Conservation (phyloP, 2,797 vertebrate genomes). For the Urosaurus nigricauda region DNA sequence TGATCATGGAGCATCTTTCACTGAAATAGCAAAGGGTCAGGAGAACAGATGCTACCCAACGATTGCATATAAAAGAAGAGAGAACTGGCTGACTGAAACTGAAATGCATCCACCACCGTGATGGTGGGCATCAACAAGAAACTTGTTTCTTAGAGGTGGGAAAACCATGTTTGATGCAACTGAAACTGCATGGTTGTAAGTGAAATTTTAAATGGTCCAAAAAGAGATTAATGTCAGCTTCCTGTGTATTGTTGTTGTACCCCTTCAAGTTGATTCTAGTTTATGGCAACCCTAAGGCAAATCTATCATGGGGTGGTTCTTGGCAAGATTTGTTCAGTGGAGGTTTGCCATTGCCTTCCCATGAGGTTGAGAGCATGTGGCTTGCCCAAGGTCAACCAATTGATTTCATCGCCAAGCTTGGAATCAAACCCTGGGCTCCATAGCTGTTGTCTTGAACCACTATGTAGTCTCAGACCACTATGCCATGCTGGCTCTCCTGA, state of each 20-base stretch:
- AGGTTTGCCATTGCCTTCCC: no score
- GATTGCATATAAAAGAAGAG: neutral
- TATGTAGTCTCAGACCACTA: no score
- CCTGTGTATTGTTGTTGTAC: no score
- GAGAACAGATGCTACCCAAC: neutral
- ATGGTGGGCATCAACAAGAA: conserved; percentile 33
- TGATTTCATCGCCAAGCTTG: no score
- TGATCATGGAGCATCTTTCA: conserved; percentile 43
- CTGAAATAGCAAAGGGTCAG: conserved; percentile 24
- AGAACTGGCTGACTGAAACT: conserved; percentile 29
- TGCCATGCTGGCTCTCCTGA: neutral
- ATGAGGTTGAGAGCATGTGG: no score
- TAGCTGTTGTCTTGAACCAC: no score
- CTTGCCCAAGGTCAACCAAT: no score
- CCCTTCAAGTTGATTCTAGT: no score
- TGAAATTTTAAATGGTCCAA: conserved; percentile 58
- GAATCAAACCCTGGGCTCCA: no score
- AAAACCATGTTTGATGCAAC: conserved; percentile 26
- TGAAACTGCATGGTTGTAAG: conserved; percentile 45
- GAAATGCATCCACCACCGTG: conserved; percentile 44
- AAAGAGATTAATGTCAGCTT: conserved; percentile 51
- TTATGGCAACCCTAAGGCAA: no score
- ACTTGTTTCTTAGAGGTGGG: neutral
- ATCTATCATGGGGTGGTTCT: no score
- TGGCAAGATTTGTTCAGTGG: no score